Conservation (phyloP, 2,888 invertebrate species). For the Strigamia transsilvanica region DNA sequence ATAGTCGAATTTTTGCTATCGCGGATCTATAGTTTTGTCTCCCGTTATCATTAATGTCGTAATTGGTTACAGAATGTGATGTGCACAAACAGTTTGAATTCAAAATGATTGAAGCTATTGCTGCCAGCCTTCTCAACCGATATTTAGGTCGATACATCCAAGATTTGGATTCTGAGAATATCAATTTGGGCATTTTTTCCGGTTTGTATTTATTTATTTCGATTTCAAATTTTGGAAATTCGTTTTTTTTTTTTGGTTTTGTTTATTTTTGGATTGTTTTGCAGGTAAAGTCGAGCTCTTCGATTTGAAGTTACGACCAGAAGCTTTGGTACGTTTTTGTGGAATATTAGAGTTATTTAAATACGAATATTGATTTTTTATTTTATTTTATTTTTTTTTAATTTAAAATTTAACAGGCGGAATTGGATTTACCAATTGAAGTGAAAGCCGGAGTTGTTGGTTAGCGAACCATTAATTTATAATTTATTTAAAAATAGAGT, state of each 20-base stretch:
- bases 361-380: slow-evolving; percentile 29
- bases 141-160: slow-evolving; percentile 82
- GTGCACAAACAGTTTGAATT: background rate
- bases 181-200: slow-evolving; percentile 83
- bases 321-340: slow-evolving; percentile 82
- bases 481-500: too few species aligned
- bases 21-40: background rate
- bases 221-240: slow-evolving; percentile 4
- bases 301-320: slow-evolving; percentile 79
- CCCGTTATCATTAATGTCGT: background rate
- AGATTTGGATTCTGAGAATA: slow-evolving; percentile 82
- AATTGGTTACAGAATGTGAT: background rate
- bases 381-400: slow-evolving; percentile 22
- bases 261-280: slow-evolving; percentile 53
- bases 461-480: slow-evolving; percentile 7
- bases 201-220: slow-evolving; percentile 67
- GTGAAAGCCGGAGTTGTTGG: slow-evolving; percentile 83
- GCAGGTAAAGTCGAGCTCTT: slow-evolving; percentile 73
- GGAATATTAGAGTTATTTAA: slow-evolving; percentile 16
- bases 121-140: slow-evolving; percentile 80
- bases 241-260: slow-evolving; percentile 54
- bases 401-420: slow-evolving; percentile 69
- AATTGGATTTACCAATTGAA: slow-evolving; percentile 80
- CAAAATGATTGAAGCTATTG: slow-evolving; percentile 79
- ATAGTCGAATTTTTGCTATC: background rate